A percentile compares a stretch with the other conserved stretches of the same genome.
Evolutionary conservation across 2,113 vertebrate species (phyloP).

Genomic region (Hydropotes inermis): DNA sequence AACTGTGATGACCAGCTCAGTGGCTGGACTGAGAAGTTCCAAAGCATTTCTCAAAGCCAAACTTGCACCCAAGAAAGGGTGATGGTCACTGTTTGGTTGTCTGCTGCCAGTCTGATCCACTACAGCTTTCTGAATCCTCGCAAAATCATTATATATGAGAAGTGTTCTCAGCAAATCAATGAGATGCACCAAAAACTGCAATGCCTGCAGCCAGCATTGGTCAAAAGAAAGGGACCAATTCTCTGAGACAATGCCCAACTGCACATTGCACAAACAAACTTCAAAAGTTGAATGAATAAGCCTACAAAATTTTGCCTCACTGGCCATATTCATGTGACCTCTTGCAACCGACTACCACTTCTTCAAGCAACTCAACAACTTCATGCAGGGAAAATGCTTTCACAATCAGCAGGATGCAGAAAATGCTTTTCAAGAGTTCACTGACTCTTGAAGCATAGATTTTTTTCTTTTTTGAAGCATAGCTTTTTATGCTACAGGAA

Average conservation of each 20-base stretch:
- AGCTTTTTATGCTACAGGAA: background rate
- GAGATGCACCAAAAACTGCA: background rate
- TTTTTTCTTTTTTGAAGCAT: background rate
- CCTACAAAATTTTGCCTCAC: background rate
- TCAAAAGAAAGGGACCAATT: background rate
- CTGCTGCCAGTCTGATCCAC: background rate
- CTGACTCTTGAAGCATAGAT: background rate
- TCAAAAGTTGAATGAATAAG: background rate
- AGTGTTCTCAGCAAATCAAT: background rate
- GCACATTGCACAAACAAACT: background rate
- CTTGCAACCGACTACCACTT: background rate
- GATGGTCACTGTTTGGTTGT: background rate
- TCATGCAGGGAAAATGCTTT: background rate
- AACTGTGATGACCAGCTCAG: background rate
- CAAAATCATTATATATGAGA: background rate
- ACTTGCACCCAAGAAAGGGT: background rate
- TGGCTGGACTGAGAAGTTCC: background rate
- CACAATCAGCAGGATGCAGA: background rate
- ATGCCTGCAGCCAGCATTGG: background rate
- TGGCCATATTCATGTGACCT: background rate
- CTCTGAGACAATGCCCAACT: accelerated
- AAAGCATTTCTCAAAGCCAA: background rate
- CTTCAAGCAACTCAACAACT: background rate
- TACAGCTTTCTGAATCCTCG: background rate
- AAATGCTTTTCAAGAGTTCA: background rate